Evolutionary conservation across 2,888 invertebrate species (phyloP), one percentile per base, ranked within the genome.

Genomic region (Acronicta aceris): DNA sequence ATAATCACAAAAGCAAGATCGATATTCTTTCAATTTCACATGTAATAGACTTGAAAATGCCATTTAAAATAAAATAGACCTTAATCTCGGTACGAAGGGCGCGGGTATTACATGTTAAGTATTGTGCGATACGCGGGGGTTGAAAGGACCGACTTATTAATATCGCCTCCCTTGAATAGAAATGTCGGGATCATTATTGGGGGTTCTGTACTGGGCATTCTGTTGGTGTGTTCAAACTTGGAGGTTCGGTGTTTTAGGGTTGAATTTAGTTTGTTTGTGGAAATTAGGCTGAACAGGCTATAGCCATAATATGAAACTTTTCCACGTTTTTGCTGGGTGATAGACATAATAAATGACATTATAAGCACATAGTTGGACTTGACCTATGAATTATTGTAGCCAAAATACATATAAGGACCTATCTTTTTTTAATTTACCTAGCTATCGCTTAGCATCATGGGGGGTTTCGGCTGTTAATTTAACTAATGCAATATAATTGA

Each of bases 101-200:
- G 67, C 62, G 53, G 16, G 57, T 53, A 69, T 71, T 76, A 71
- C 76, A 77, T 67, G 77, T 66, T 77, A 74, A 74, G 78, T 69
- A 72, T 76, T 62, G 65, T 59, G 57, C 58, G 65, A 67, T 64
- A 41, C 42, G 61, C 55, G 25, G 13, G 55, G 73, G 71, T 61
- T 48, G 56, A 57, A 67, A 74, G 81, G 77, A 68, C 66, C 76
- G 68, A 72, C 82, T 83, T 84, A 85, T 85, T 85, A 85, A 85
- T 85, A 83, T 81, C 81, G 76, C 71, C 75, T 71, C 76, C 71
- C 78, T 76, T 84, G 80, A 84, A 85, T 85, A 79, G 85, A 82
- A 80, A 80, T 81, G 81, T 76, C 71, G 74, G 62, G 57, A 71
- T 81, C 82, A 82, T 82, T 85, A 85, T 80, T 79, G 76, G 74